Evolutionary conservation across 2,797 vertebrate species (phyloP), one percentile per base, ranked within the genome.

Genomic region (Sebastes goodei): DNA sequence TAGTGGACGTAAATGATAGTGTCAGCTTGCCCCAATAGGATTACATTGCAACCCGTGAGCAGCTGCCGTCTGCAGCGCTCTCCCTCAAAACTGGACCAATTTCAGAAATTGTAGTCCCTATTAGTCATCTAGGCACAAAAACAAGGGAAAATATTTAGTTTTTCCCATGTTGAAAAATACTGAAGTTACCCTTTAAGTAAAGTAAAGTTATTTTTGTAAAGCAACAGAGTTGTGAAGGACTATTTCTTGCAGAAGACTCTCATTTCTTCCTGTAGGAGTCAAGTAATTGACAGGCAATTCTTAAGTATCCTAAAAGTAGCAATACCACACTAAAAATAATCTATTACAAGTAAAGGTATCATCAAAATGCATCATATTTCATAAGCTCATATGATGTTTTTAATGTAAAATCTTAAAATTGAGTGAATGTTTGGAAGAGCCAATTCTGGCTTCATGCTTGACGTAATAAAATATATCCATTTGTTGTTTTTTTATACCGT

Each of bases 261-360:
- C 9, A 61, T 0, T 35, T 11, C 0, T n/a, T 61, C 27, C 57
- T 60, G 57, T 60, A 30, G 25, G 14, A 29, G 14, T 59, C 14
- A 27, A 57, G 15, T 30, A 1, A 30, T 59, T 29, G 15, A 29
- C 0, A 25, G 5, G 0, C 12, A 0, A 56, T 56, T 6, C 59
- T 61, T 2, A 10, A 61, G 15, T 49, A 20, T 42, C 38, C 14
- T 29, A 59, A n/a, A 38, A 38, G 61, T 2, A 38, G 7, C 33
- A 35, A 63, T 23, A 23, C 17, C 2, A 12, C 61, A 63, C 10
- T 61, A n/a, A 61, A 61, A 61, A 61, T n/a, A n/a, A 20, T n/a
- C 17, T 17, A 32, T n/a, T 17, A 61, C 29, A n/a, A 32, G 5
- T 38, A 20, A 60, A 60, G 29, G 17, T 61, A 23, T 21, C 38